A percentile compares a stretch with the other conserved stretches of the same genome.
phyloP scores from a whole-genome alignment of 2,888 invertebrate genomes.

The Cinara cedri region DNA sequence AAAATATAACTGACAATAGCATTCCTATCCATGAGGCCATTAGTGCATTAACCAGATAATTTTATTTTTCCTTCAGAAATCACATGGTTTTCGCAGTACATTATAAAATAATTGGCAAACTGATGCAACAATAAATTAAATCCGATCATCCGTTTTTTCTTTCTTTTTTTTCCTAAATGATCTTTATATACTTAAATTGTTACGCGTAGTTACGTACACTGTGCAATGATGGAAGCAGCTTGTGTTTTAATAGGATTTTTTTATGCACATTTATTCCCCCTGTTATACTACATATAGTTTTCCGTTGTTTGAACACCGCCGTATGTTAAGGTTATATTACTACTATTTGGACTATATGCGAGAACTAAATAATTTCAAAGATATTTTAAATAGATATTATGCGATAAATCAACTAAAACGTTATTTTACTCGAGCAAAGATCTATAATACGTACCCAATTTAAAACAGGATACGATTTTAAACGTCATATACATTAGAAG shows the following conservation, averaged over 20 bases:
- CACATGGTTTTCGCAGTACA: slow-evolving; percentile 8
- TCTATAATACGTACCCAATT: no score
- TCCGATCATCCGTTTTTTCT: slow-evolving; percentile 25
- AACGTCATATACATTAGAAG: no score
- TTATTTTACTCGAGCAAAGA: no score
- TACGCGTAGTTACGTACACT: not conserved
- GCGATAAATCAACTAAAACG: no score
- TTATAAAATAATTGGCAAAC: slow-evolving; percentile 17
- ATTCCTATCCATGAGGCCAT: slow-evolving; percentile 7
- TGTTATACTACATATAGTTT: no score
- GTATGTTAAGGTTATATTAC: no score
- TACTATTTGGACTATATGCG: no score
- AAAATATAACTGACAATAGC: slow-evolving; percentile 17
- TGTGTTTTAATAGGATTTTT: not conserved
- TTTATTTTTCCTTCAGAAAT: slow-evolving; percentile 42
- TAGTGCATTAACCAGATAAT: slow-evolving; percentile 45
- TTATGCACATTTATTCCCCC: not conserved
- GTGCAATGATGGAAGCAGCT: not conserved
- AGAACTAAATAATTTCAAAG: no score
- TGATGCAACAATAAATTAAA: slow-evolving; percentile 48
- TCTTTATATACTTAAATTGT: not conserved
- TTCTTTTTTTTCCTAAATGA: not conserved
- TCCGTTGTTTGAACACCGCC: no score
- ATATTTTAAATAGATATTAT: no score
- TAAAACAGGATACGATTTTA: no score